Percentiles rank a stretch among this genome's conserved stretches.
These are phyloP conservation scores for Pseudotriccus pelzelni DNA, from an alignment of 2,797 vertebrate species.

Conservation along the genomic window DNA sequence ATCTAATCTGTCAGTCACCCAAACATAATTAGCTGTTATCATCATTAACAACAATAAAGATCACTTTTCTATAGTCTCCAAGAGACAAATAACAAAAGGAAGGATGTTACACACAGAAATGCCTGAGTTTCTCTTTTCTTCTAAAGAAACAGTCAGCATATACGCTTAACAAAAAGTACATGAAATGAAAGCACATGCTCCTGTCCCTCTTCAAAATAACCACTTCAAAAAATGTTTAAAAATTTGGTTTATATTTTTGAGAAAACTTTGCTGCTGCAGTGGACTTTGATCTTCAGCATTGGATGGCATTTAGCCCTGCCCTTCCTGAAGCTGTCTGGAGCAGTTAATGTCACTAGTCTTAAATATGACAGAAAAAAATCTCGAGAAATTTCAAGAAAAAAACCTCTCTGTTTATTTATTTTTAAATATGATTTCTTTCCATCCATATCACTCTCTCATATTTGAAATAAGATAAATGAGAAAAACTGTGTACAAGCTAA, in stretches of 20 bases:
- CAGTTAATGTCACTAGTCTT: not conserved
- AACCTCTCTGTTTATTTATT: not conserved
- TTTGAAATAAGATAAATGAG: not conserved
- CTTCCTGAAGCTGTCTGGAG: not conserved
- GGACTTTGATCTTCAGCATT: not conserved
- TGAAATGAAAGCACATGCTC: not conserved
- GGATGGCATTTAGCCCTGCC: not conserved
- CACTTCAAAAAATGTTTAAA: not conserved
- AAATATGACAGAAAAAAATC: not conserved
- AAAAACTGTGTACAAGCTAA: not conserved
- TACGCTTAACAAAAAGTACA: not conserved
- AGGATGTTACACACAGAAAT: not conserved
- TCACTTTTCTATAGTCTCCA: not conserved
- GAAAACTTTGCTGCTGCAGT: not conserved
- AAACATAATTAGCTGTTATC: conserved; percentile 9
- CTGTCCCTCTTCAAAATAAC: not conserved
- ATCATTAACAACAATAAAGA: not conserved
- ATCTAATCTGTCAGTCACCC: not conserved
- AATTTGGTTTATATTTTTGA: not conserved
- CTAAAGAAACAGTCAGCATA: not conserved
- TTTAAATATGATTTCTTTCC: not conserved
- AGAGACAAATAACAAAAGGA: not conserved
- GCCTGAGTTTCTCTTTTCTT: not conserved
- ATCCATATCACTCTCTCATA: not conserved
- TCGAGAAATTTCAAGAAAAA: not conserved